Percentiles rank a stretch among this genome's conserved stretches.
Conservation (phyloP, 2,113 vertebrate genomes). For the Synchiropus splendidus region DNA sequence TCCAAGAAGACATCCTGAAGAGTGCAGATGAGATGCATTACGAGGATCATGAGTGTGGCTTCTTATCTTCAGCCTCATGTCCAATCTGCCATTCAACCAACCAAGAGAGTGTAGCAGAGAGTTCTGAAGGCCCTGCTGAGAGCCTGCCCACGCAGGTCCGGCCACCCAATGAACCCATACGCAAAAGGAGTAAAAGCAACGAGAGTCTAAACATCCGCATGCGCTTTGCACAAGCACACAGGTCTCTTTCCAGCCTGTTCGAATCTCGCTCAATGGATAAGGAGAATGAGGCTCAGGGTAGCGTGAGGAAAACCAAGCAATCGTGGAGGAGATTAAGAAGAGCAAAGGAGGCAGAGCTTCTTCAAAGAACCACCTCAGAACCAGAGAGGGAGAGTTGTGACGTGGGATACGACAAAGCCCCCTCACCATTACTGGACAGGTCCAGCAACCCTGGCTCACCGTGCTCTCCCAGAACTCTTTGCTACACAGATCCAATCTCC, state of each 20-base stretch:
- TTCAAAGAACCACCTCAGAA: conserved; percentile 46
- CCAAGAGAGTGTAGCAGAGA: conserved; percentile 10
- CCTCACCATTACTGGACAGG: conserved; percentile 12
- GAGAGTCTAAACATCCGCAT: conserved; percentile 71
- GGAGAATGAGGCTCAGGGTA: conserved; percentile 55
- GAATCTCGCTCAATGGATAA: conserved; percentile 70
- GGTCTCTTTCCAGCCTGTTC: conserved; percentile 76
- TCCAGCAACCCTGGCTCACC: conserved; percentile 24
- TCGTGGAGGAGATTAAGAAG: conserved; percentile 67
- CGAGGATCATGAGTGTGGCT: conserved; percentile 1
- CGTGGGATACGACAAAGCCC: not conserved
- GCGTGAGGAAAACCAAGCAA: conserved; percentile 47
- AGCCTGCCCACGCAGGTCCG: conserved; percentile 24
- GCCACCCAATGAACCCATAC: conserved; percentile 35
- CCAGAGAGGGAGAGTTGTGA: conserved; percentile 16
- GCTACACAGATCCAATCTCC: conserved; percentile 39
- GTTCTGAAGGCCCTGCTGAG: conserved; percentile 22
- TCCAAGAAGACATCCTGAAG: conserved; percentile 45
- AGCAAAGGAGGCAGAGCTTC: conserved; percentile 53
- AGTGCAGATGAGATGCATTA: conserved; percentile 9
- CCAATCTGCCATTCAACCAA: conserved; percentile 12
- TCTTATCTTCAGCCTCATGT: conserved; percentile 10
- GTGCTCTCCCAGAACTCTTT: conserved; percentile 17
- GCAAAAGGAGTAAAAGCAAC: conserved; percentile 59
- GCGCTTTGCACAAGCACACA: conserved; percentile 73